phyloP scores from a whole-genome alignment of 2,888 invertebrate genomes.

The Yponomeuta plumbellus region DNA sequence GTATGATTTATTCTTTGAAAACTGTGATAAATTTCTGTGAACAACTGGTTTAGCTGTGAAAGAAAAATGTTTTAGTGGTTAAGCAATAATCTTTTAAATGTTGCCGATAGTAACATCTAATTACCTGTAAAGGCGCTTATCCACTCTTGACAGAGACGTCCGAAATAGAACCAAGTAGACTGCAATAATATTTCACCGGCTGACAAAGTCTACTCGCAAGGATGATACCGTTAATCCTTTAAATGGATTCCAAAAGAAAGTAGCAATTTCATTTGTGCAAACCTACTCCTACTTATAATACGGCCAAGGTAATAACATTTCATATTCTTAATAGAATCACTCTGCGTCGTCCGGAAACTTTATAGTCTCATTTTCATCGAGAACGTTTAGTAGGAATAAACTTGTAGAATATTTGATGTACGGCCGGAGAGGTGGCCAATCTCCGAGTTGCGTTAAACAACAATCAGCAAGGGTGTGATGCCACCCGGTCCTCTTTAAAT shows the following conservation, averaged over 20 bases:
- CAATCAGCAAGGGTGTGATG: not conserved
- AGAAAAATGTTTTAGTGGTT: too few species aligned
- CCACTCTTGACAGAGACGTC: not conserved
- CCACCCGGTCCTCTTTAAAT: not conserved
- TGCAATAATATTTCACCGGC: constrained; percentile 50
- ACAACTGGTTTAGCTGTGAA: too few species aligned
- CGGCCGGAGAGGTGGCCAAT: constrained; percentile 41
- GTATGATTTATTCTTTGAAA: too few species aligned
- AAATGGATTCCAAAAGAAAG: constrained; percentile 74
- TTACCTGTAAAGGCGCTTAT: too few species aligned
- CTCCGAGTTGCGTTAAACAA: constrained; percentile 49
- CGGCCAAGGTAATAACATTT: constrained; percentile 76
- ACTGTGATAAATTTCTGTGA: too few species aligned
- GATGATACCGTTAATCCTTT: constrained; percentile 73
- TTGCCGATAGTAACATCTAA: too few species aligned
- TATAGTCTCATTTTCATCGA: constrained; percentile 76
- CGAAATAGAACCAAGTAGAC: constrained; percentile 24
- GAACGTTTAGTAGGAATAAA: constrained; percentile 73
- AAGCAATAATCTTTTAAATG: too few species aligned
- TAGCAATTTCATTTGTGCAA: constrained; percentile 75
- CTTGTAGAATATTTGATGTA: constrained; percentile 72
- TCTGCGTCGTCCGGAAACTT: constrained; percentile 72
- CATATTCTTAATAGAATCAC: constrained; percentile 77
- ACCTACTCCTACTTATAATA: constrained; percentile 75
- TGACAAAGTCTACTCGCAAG: constrained; percentile 70